Evolutionary conservation across 2,113 vertebrate genomes (phyloP).

Genomic region (Sphaerodactylus townsendi): DNA sequence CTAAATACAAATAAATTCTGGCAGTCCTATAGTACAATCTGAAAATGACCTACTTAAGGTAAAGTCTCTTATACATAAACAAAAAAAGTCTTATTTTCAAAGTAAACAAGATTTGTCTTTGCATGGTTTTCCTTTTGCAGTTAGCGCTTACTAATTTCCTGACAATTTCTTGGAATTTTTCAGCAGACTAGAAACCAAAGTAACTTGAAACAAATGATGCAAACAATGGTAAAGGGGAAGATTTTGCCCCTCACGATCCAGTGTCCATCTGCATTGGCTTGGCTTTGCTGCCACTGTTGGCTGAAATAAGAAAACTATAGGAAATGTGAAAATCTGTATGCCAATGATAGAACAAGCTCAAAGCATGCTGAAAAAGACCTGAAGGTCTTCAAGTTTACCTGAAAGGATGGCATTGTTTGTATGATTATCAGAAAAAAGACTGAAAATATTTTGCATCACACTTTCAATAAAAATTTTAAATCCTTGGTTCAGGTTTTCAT

Average conservation of each 20-base stretch:
- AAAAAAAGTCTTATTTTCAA: background rate
- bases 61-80: background rate
- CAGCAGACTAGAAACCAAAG: background rate
- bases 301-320: background rate
- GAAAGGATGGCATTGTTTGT: background rate
- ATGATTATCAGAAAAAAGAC: background rate
- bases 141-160: background rate
- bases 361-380: no score
- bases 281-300: background rate
- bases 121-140: background rate
- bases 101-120: background rate
- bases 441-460: background rate
- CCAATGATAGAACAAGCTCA: background rate
- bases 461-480: background rate
- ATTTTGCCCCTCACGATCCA: background rate
- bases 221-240: background rate
- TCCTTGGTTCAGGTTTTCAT: background rate
- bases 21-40: background rate
- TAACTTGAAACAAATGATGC: background rate
- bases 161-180: background rate
- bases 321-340: background rate
- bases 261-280: background rate
- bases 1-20: background rate
- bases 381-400: no score
- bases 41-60: background rate